phyloP scores from a whole-genome alignment of 2,888 invertebrate genomes.

The Ochropleura leucogaster region DNA sequence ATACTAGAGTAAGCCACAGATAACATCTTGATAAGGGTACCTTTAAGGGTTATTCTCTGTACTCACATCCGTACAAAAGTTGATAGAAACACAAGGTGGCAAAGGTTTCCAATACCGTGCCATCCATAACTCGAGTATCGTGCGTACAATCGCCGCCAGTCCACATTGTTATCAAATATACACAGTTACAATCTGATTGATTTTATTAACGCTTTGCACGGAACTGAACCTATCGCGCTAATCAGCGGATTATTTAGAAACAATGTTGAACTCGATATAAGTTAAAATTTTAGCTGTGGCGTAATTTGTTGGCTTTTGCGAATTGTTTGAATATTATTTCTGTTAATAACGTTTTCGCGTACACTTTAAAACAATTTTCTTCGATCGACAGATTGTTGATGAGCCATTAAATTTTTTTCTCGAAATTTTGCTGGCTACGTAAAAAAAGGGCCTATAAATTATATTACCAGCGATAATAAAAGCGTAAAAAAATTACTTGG shows the following conservation, averaged over 20 bases:
- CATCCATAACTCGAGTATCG: conserved; percentile 33
- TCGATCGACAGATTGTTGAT: neutral
- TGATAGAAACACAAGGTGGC: conserved; percentile 8
- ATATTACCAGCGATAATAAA: neutral
- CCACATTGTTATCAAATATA: conserved; percentile 54
- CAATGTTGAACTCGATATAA: conserved; percentile 21
- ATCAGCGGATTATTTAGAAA: conserved; percentile 36
- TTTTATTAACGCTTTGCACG: conserved; percentile 50
- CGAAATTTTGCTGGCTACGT: neutral
- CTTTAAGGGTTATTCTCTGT: neutral
- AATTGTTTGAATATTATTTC: neutral
- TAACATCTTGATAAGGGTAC: neutral
- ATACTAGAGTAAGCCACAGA: neutral
- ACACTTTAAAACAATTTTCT: neutral
- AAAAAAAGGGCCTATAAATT: neutral
- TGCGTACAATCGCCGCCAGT: conserved; percentile 30
- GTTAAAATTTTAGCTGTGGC: neutral
- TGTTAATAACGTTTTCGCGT: neutral
- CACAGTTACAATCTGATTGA: conserved; percentile 53
- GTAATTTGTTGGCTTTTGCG: neutral
- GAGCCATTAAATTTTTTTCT: neutral
- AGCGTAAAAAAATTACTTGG: neutral
- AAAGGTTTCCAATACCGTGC: conserved; percentile 21
- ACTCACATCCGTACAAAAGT: neutral
- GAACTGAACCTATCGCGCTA: conserved; percentile 27